These are phyloP conservation scores for Gymnopithys bicolor DNA, from an alignment of 2,797 vertebrate species.

Conservation along the genomic window DNA sequence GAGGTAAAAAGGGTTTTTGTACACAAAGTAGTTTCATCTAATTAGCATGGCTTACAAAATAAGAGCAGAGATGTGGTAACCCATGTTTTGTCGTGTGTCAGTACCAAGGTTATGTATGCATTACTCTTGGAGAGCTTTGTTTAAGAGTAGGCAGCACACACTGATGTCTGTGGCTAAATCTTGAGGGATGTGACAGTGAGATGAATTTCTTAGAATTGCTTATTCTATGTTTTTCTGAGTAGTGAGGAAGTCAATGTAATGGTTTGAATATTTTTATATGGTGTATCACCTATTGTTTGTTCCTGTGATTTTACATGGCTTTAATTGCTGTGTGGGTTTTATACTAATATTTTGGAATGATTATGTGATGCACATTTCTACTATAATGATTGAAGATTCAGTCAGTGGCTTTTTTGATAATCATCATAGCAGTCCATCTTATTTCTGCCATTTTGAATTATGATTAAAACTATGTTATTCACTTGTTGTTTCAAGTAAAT, in stretches of 20 bases:
- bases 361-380: neutral
- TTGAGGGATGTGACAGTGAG: neutral
- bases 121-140: neutral
- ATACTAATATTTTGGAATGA: neutral
- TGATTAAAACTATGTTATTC: neutral
- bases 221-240: neutral
- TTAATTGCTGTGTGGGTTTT: neutral
- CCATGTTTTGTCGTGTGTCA: neutral
- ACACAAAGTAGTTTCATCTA: neutral
- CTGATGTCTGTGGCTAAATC: neutral
- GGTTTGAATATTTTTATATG: neutral
- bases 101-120: neutral
- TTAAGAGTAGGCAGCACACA: neutral
- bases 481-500: neutral
- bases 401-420: neutral
- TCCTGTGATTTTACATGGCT: neutral
- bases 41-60: neutral
- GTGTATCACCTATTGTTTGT: neutral
- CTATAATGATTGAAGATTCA: neutral
- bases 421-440: neutral
- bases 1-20: neutral
- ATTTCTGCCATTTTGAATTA: neutral
- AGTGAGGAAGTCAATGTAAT: neutral
- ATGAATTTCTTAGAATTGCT: neutral
- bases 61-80: neutral